Conservation (phyloP, 2,888 invertebrate genomes). For the Escarpia spicata region DNA sequence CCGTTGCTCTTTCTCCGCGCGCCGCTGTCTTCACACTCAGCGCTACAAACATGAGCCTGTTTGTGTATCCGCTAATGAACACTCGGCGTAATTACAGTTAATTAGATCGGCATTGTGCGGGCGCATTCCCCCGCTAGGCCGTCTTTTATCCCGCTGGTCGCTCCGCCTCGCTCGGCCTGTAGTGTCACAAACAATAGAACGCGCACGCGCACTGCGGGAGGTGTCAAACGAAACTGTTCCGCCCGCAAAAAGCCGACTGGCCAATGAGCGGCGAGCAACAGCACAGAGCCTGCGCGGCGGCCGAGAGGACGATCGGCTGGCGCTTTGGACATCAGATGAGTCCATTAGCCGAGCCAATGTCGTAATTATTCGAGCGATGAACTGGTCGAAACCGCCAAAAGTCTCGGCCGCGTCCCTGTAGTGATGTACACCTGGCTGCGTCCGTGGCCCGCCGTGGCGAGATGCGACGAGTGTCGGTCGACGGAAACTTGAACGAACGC, state of each 20-base stretch:
- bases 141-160: background rate
- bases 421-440: background rate
- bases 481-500: background rate
- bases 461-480: background rate
- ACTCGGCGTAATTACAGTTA: background rate
- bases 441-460: background rate
- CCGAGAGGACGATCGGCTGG: background rate
- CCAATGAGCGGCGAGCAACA: background rate
- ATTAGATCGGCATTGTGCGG: background rate
- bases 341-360: constrained; percentile 16
- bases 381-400: constrained; percentile 10
- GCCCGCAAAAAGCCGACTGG: background rate
- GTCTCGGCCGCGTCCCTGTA: background rate
- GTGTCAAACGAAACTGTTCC: constrained; percentile 16
- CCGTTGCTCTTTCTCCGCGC: background rate
- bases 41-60: background rate
- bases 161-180: background rate
- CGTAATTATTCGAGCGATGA: constrained; percentile 16
- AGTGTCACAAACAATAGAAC: background rate
- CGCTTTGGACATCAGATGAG: background rate
- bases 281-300: background rate
- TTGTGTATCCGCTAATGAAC: background rate
- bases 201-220: constrained; percentile 16
- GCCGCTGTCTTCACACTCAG: background rate
- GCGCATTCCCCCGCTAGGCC: background rate